Percentiles rank a stretch among this genome's conserved stretches.
These are phyloP conservation scores for Drosophila saltans DNA, from an alignment of 1,140 invertebrate species.

Conservation along the genomic window DNA sequence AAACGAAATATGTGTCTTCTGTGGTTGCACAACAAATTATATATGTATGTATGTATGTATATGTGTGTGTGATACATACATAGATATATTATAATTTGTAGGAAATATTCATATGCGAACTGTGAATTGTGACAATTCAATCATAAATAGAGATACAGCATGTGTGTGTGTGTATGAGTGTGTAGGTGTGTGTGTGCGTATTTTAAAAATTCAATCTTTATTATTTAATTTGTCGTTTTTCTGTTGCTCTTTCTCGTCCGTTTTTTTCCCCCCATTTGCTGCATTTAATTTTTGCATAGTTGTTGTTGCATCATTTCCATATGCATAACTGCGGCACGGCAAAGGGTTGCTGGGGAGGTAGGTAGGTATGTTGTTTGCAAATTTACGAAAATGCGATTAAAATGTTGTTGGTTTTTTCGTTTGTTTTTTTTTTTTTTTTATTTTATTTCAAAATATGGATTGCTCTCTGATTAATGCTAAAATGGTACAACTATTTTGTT, in stretches of 20 bases:
- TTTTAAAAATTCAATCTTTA: conserved; percentile 54
- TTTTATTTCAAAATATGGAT: background rate
- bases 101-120: conserved; percentile 30
- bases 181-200: conserved; percentile 34
- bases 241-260: conserved; percentile 21
- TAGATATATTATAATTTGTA: conserved; percentile 7
- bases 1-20: conserved; percentile 36
- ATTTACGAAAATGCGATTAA: conserved; percentile 71
- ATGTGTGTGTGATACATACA: background rate
- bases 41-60: conserved; percentile 20
- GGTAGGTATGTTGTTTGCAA: conserved; percentile 14
- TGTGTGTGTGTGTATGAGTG: background rate
- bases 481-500: too few species aligned
- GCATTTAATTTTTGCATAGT: background rate
- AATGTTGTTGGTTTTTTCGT: conserved; percentile 46
- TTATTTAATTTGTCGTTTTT: conserved; percentile 73
- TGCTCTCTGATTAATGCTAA: background rate
- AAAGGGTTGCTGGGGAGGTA: background rate
- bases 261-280: background rate
- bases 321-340: background rate
- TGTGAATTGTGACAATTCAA: conserved; percentile 73
- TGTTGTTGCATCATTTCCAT: too few species aligned
- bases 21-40: conserved; percentile 45
- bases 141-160: conserved; percentile 46
- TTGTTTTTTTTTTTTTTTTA: conserved; percentile 34